Evolutionary conservation across 2,888 invertebrate genomes (phyloP), one percentile per base, ranked within the genome.

Genomic region (Amphipoea oculea): DNA sequence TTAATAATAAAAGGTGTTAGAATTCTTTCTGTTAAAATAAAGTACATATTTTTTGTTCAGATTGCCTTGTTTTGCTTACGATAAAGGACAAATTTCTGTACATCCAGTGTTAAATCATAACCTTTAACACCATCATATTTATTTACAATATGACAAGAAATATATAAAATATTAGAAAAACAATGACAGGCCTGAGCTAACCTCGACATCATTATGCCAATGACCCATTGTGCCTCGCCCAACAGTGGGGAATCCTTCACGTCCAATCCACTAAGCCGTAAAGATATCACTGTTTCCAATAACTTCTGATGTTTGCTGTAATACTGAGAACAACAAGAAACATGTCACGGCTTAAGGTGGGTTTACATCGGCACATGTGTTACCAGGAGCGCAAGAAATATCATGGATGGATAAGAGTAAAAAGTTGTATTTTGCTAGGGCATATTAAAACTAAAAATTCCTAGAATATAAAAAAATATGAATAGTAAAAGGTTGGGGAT

Each of bases 201-300:
- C 9, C 20, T 17, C 2, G 3, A 42, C 60, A 80, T 69, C 40
- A 73, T 62, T 65, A 73, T 85, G n/a, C 66, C 73, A 73, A 85
- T 60, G 73, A 36, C 29, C 73, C 23, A 84, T 79, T 69, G 84
- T 82, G 40, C 14, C 29, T 42, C 17, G 36, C n/a, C 65, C 70
- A 48, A 11, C 1, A 42, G 51, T 71, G n/a, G 23, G 20, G 14
- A 40, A 85, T 72, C 68, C 57, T 2, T 65, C 71, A 54, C 48
- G 67, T 48, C 9, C 29, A 14, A n/a, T 73, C 20, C 4, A 36
- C 3, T 48, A 45, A 54, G 57, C 57, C 40, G 11, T 75, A 82
- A 85, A 83, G 20, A 51, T 82, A 75, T 68, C 51, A 60, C 11
- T 23, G 11, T 2, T 4, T 68, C 48, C 71, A 65, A 48, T 82